Evolutionary conservation across 1,140 invertebrate genomes (phyloP), one percentile per base, ranked within the genome.

Genomic region (Ruditapes philippinarum): DNA sequence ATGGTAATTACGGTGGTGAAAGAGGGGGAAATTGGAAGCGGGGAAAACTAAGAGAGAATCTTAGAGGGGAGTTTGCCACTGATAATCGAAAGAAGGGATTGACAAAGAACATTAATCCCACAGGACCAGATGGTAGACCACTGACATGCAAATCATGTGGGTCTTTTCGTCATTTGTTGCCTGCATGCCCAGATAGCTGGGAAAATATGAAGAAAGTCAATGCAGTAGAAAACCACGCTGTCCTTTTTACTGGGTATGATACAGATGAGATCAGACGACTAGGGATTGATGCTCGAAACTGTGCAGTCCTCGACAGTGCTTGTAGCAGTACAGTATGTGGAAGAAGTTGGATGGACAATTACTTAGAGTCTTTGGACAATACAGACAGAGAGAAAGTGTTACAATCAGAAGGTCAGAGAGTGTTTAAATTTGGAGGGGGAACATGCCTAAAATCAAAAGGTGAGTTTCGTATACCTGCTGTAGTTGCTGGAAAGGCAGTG

Each of bases 241-340:
- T 90, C 62, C 51, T 90, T 11, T 87, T 90, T 45, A 89, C 88
- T 62, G 89, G 83, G 22, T 74, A 87, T 62, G 68, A 87, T 3
- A 87, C 31, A 42, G 36, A 73, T 17, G 84, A 87, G 49, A 57
- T 87, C 40, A 42, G 70, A 62, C 38, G 76, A 7, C 68, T 90
- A 17, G 83, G 62, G 33, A 51, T 45, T 68, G 89, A 90, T 81
- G 84, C 89, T 62, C 38, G 54, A 49, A 90, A 90, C 54, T 90
- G 74, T 89, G 90, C 74, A 73, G 85, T 91, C 12, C 60, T 91
- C 49, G 86, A 91, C 33, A 91, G 86, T 84, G 85, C 85, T 4
- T 91, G 90, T 70, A 57, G 78, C 36, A 85, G 86, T 54, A 91
- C 80, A n/a, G 87, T 85, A 40, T 91, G 86, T 85, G 90, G 81